phyloP scores from a whole-genome alignment of 2,888 invertebrate genomes.

The Ormyrus rosae region DNA sequence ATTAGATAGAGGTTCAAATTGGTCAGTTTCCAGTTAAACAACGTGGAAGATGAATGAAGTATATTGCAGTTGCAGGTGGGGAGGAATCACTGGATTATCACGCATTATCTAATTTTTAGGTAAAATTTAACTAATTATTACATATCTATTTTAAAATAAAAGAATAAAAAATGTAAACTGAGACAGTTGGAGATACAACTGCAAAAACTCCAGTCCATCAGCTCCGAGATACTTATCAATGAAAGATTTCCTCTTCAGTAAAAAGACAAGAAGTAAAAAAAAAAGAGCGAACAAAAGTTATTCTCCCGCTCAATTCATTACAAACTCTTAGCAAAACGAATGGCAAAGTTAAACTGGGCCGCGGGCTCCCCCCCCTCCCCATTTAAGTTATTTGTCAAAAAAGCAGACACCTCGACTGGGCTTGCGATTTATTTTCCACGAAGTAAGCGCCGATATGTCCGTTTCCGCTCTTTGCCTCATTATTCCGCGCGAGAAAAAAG shows the following conservation, averaged over 20 bases:
- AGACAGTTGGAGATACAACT: too few relatives aligned
- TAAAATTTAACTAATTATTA: too few relatives aligned
- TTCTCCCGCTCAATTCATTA: slow-evolving; percentile 10
- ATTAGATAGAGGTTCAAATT: too few relatives aligned
- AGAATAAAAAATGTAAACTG: too few relatives aligned
- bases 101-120: too few relatives aligned
- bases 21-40: too few relatives aligned
- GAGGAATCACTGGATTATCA: too few relatives aligned
- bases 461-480: slow-evolving; percentile 24
- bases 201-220: too few relatives aligned
- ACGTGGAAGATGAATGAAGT: too few relatives aligned
- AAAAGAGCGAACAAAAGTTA: slow-evolving; percentile 1
- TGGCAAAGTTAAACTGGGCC: slow-evolving; percentile 32
- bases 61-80: too few relatives aligned
- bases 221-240: too few relatives aligned
- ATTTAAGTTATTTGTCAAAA: slow-evolving; percentile 47
- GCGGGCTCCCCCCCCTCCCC: not conserved
- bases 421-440: slow-evolving; percentile 40
- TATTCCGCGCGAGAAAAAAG: slow-evolving; percentile 6
- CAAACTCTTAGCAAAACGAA: slow-evolving; percentile 36
- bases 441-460: slow-evolving; percentile 20
- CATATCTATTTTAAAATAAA: too few relatives aligned
- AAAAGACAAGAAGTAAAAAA: not conserved
- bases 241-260: not conserved
- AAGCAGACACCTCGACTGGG: not conserved